phyloP scores from a whole-genome alignment of 2,113 vertebrate genomes.

The Coryphaenoides rupestris region DNA sequence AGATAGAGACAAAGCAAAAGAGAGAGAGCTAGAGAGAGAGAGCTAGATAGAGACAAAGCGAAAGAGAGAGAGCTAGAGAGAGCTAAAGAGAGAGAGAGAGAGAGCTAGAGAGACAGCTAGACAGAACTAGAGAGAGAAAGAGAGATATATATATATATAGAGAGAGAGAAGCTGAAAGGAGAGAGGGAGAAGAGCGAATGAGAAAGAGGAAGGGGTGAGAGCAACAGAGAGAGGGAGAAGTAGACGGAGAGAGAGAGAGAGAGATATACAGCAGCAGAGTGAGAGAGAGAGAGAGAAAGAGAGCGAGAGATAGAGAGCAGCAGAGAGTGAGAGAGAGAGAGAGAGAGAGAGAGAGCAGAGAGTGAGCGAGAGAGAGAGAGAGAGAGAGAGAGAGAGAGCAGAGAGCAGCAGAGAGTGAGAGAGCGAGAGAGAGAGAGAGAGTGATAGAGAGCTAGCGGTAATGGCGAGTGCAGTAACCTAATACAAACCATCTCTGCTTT shows the following conservation, averaged over 20 bases:
- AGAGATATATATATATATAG: neutral
- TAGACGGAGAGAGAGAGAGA: neutral
- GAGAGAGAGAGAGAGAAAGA: neutral
- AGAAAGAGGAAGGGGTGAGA: too few species aligned
- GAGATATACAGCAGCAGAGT: neutral
- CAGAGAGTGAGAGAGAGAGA: neutral
- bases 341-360: neutral
- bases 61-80: neutral
- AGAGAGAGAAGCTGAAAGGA: neutral
- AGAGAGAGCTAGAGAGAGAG: neutral
- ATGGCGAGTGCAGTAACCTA: constrained; percentile 44
- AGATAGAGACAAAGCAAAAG: too few species aligned
- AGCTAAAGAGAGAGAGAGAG: constrained; percentile 1
- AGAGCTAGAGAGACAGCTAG: neutral
- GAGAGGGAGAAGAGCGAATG: too few species aligned
- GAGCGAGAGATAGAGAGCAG: neutral
- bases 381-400: neutral
- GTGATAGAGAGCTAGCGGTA: constrained; percentile 5
- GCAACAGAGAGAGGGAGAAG: too few species aligned
- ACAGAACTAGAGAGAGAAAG: too few species aligned
- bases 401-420: neutral
- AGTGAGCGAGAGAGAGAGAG: neutral
- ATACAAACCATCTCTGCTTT: constrained; percentile 73
- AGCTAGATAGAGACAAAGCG: too few species aligned
- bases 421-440: neutral